Evolutionary conservation across 1,140 invertebrate species (phyloP).

Genomic region (Anoplolepis gracilipes): DNA sequence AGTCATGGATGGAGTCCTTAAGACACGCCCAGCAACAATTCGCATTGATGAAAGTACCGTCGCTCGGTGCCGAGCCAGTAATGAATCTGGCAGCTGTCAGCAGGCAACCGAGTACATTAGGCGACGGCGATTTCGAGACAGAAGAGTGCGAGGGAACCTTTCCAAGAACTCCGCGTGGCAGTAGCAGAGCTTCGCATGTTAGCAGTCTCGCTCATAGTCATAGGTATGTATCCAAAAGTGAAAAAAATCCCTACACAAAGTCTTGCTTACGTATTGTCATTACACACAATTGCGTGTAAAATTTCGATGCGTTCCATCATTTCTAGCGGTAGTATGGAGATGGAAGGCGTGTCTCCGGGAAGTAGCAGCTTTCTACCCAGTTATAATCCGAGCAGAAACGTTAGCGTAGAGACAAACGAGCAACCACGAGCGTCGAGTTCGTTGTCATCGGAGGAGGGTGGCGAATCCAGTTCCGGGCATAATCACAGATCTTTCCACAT

Average conservation of each 20-base stretch:
- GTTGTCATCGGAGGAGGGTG: conserved; percentile 88
- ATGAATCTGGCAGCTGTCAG: conserved; percentile 74
- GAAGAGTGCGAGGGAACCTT: conserved; percentile 80
- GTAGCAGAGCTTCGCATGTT: conserved; percentile 86
- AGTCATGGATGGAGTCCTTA: conserved; percentile 84
- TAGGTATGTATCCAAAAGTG: conserved; percentile 78
- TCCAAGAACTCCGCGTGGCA: conserved; percentile 81
- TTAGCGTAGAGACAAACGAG: conserved; percentile 86
- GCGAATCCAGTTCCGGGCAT: conserved; percentile 78
- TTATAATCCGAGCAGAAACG: conserved; percentile 85
- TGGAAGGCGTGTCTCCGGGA: conserved; percentile 88
- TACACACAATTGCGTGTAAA: background rate
- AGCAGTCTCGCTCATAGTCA: conserved; percentile 89
- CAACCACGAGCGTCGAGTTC: conserved; percentile 87
- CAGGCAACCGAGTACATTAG: conserved; percentile 81
- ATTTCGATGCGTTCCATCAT: background rate
- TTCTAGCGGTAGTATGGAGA: conserved; percentile 90
- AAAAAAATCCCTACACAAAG: background rate
- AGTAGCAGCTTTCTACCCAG: conserved; percentile 84
- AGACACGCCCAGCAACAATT: conserved; percentile 83
- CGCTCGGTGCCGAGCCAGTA: conserved; percentile 69
- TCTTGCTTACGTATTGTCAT: background rate
- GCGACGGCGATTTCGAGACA: conserved; percentile 82
- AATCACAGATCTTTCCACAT: conserved; percentile 82
- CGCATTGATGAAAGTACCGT: conserved; percentile 79